These are phyloP conservation scores for Leuciscus waleckii DNA, from an alignment of 2,797 vertebrate species.

Conservation along the genomic window DNA sequence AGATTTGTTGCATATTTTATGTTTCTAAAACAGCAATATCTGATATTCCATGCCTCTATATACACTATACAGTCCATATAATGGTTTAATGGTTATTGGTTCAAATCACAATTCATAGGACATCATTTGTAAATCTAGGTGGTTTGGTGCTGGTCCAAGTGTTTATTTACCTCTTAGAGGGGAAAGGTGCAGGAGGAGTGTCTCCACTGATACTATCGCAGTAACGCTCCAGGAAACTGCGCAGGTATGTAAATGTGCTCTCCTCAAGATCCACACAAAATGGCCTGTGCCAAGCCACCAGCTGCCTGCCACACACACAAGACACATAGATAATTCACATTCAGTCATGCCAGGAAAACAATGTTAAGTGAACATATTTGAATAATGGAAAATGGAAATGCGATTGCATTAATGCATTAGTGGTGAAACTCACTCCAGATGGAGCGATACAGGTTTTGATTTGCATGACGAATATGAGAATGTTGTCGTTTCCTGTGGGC, in stretches of 20 bases:
- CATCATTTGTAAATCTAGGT: neutral
- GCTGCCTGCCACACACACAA: constrained; percentile 70
- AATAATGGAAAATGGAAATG: constrained; percentile 10
- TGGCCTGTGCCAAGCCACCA: constrained; percentile 85
- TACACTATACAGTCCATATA: neutral
- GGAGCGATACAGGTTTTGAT: neutral
- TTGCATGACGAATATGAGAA: neutral
- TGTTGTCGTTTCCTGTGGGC: neutral
- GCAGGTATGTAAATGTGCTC: constrained; percentile 82
- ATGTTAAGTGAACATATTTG: neutral
- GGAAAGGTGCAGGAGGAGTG: constrained; percentile 78
- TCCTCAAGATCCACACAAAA: constrained; percentile 86
- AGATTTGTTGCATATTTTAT: neutral
- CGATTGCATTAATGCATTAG: constrained; percentile 32
- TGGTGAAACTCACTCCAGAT: neutral
- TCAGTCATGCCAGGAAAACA: constrained; percentile 26
- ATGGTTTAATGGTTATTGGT: neutral
- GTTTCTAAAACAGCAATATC: neutral
- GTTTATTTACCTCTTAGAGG: constrained; percentile 74
- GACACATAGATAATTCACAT: constrained; percentile 24
- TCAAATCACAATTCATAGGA: neutral
- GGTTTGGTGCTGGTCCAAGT: neutral
- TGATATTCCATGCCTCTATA: too few relatives aligned
- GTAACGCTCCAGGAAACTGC: constrained; percentile 83
- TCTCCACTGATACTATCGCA: constrained; percentile 79